A percentile compares a stretch with the other conserved stretches of the same genome.
These are phyloP conservation scores for Myotis planiceps DNA, from an alignment of 2,797 vertebrate genomes.

Conservation along the genomic window DNA sequence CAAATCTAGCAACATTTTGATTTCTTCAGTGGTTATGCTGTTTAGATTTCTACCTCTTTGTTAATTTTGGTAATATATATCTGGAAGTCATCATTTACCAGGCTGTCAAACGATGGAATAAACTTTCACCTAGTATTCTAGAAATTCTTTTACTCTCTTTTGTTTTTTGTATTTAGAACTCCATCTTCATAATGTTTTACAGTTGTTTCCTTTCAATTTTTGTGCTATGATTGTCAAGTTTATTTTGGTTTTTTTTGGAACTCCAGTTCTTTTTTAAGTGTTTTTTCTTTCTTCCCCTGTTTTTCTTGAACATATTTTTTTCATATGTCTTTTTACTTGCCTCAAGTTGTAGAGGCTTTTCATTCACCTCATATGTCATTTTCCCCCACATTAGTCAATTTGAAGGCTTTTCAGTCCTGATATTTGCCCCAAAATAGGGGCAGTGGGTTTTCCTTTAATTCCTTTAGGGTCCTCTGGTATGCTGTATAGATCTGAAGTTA, in stretches of 20 bases:
- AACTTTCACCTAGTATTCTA: background rate
- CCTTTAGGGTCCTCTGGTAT: background rate
- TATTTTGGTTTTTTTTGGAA: background rate
- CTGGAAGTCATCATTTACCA: background rate
- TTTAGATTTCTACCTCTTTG: background rate
- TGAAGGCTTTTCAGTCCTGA: background rate
- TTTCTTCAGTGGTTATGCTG: background rate
- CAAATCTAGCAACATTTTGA: background rate
- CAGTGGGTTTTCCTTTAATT: background rate
- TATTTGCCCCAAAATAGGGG: background rate
- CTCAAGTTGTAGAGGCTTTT: background rate
- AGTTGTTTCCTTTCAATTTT: background rate
- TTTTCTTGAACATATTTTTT: background rate
- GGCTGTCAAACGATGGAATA: background rate
- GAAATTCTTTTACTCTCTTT: background rate
- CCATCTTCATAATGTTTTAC: background rate
- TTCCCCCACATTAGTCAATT: background rate
- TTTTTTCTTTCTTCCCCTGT: background rate
- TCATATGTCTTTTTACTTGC: background rate
- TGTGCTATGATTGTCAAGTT: background rate
- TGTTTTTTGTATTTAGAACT: background rate
- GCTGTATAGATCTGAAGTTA: background rate
- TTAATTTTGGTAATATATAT: background rate
- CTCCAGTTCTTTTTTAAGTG: background rate
- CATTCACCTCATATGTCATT: background rate